A percentile compares a stretch with the other conserved stretches of the same genome.
phyloP scores from a whole-genome alignment of 1,140 invertebrate species.

The Drosophila pseudoananassae region DNA sequence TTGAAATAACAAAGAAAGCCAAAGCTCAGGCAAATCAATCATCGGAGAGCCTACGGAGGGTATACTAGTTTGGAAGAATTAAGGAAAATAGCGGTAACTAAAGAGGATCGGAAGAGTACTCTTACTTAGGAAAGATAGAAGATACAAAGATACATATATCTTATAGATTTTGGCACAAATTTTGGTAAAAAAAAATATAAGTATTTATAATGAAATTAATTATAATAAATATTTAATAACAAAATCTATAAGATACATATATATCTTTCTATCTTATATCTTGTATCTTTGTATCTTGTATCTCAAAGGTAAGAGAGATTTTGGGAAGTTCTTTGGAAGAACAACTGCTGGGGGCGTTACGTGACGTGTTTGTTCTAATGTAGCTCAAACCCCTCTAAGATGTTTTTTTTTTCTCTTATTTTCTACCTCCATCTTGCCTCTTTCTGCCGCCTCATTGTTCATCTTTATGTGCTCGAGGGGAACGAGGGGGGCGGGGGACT shows the following conservation, averaged over 20 bases:
- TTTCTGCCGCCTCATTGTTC: slow-evolving; percentile 78
- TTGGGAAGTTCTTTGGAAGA: slow-evolving; percentile 8
- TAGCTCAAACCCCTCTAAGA: slow-evolving; percentile 43
- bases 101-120: not conserved
- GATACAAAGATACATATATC: no score
- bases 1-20: slow-evolving; percentile 29
- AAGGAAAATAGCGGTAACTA: slow-evolving; percentile 17
- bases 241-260: no score
- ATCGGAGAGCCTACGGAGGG: slow-evolving; percentile 53
- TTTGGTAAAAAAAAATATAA: no score
- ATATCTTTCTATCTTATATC: no score
- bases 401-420: slow-evolving; percentile 20
- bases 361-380: slow-evolving; percentile 69
- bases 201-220: no score
- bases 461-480: slow-evolving; percentile 52
- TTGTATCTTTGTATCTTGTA: no score
- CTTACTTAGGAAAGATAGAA: no score
- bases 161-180: no score
- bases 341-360: slow-evolving; percentile 62
- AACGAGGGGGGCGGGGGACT: slow-evolving; percentile 42
- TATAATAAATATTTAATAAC: no score
- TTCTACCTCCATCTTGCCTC: slow-evolving; percentile 19
- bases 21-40: slow-evolving; percentile 70
- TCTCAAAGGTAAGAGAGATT: not conserved
- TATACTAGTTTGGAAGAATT: no score